Evolutionary conservation across 2,113 vertebrate species (phyloP).

Genomic region (Pseudorectes ferrugineus): DNA sequence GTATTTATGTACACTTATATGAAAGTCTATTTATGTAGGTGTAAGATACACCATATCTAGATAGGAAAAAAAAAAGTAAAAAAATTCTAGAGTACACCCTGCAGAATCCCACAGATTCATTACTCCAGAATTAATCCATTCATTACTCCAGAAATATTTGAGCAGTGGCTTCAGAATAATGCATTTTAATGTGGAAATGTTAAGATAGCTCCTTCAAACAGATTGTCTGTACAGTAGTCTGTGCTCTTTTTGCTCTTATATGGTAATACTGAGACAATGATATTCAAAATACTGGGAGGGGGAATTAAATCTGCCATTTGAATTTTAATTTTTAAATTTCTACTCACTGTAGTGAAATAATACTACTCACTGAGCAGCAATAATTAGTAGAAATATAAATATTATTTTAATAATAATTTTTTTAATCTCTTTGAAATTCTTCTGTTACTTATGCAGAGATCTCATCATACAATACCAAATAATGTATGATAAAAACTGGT

Average conservation of each 20-base stretch:
- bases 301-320: not conserved
- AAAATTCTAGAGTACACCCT: not conserved
- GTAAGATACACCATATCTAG: not conserved
- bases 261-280: not conserved
- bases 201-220: not conserved
- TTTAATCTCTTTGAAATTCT: not conserved
- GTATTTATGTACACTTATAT: not conserved
- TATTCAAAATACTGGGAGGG: not conserved
- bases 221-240: not conserved
- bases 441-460: not conserved
- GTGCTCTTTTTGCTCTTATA: not conserved
- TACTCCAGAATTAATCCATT: not conserved
- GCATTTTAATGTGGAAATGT: not conserved
- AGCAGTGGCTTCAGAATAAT: not conserved
- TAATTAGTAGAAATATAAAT: not conserved
- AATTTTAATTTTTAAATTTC: not conserved
- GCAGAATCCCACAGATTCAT: not conserved
- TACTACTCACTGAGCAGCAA: not conserved
- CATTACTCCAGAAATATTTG: not conserved
- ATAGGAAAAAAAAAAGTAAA: not conserved
- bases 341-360: not conserved
- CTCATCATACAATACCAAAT: not conserved
- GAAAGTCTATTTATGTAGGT: not conserved
- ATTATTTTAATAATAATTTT: not conserved
- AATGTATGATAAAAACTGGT: not conserved